Evolutionary conservation across 2,888 invertebrate species (phyloP).

Genomic region (Coecobrya sp.): DNA sequence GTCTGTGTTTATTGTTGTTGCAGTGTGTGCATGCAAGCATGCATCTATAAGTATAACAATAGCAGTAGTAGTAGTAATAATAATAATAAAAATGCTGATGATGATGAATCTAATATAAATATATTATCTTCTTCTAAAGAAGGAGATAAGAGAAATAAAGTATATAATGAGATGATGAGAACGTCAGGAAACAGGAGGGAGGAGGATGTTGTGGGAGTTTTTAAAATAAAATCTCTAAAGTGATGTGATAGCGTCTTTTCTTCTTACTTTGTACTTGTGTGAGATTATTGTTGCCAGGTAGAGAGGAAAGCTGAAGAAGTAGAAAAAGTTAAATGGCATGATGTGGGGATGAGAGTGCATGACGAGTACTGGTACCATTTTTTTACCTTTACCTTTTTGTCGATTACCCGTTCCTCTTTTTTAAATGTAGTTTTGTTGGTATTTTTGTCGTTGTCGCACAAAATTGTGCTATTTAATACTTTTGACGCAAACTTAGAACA

Average conservation of each 20-base stretch:
- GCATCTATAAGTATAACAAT: neutral
- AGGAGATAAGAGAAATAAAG: conserved; percentile 25
- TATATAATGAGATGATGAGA: conserved; percentile 75
- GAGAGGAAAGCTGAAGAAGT: neutral
- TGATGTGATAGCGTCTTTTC: conserved; percentile 31
- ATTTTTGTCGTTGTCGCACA: conserved; percentile 38
- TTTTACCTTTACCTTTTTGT: neutral
- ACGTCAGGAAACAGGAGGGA: conserved; percentile 64
- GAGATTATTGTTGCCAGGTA: conserved; percentile 47
- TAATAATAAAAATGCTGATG: conserved; percentile 3
- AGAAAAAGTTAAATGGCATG: conserved; percentile 2
- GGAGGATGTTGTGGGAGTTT: conserved; percentile 80
- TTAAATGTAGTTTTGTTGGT: neutral
- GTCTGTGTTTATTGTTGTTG: conserved; percentile 8
- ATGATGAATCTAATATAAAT: conserved; percentile 32
- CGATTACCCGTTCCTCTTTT: neutral
- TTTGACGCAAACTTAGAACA: neutral
- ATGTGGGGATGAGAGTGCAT: neutral
- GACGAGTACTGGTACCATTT: conserved; percentile 33
- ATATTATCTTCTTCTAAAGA: conserved; percentile 10
- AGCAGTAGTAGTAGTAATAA: neutral
- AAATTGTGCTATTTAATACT: conserved; percentile 6
- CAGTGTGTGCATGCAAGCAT: conserved; percentile 33
- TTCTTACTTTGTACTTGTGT: neutral
- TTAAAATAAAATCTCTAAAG: conserved; percentile 27